Conservation (phyloP, 2,888 invertebrate genomes). For the Teleogryllus oceanicus region DNA sequence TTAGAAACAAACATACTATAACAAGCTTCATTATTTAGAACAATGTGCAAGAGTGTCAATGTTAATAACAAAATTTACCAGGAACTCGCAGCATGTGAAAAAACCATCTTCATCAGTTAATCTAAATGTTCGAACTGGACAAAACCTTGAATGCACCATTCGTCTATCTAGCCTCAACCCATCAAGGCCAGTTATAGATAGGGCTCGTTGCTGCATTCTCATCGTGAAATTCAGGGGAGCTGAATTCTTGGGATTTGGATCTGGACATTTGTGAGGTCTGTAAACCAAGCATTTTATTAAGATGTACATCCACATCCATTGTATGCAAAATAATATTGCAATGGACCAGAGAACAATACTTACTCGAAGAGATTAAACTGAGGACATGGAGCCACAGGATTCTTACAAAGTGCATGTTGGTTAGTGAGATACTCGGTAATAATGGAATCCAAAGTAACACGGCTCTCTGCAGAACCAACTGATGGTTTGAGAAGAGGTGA, state of each 20-base stretch:
- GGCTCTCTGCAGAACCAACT: conserved; percentile 41
- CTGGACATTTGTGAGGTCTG: conserved; percentile 95
- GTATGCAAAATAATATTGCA: no score
- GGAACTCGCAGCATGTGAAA: conserved; percentile 71
- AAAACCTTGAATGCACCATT: conserved; percentile 78
- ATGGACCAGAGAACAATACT: conserved; percentile 46
- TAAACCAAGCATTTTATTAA: conserved; percentile 39
- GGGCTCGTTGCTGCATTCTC: conserved; percentile 56
- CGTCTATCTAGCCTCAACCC: conserved; percentile 70
- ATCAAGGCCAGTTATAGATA: conserved; percentile 54
- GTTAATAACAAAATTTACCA: conserved; percentile 42
- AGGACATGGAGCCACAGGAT: conserved; percentile 96
- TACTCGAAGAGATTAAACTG: conserved; percentile 89
- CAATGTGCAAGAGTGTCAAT: conserved; percentile 6
- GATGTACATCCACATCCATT: neutral
- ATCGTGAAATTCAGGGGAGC: conserved; percentile 70
- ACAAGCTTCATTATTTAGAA: neutral
- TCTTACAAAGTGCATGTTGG: conserved; percentile 96
- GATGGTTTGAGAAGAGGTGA: conserved; percentile 29
- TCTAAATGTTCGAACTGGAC: conserved; percentile 69
- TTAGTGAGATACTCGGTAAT: conserved; percentile 95
- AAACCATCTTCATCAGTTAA: conserved; percentile 67
- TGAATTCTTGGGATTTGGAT: conserved; percentile 66
- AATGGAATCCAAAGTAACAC: conserved; percentile 80
- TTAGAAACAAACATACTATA: neutral